Evolutionary conservation across 2,797 vertebrate species (phyloP), one percentile per base, ranked within the genome.

Genomic region (Eospalax fontanierii): DNA sequence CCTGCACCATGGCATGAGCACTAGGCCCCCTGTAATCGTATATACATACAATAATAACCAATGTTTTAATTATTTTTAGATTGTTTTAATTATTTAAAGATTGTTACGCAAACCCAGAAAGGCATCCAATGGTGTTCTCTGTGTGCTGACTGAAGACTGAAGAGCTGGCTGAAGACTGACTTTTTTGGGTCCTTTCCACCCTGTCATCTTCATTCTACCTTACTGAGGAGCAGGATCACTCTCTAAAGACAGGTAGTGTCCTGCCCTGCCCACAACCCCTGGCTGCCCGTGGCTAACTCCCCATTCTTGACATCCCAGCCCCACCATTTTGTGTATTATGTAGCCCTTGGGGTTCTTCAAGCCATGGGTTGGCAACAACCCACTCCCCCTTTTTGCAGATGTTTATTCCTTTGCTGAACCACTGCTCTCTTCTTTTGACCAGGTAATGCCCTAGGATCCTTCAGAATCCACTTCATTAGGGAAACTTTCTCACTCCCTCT

Each of bases 111-210:
- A 50, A 74, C 0, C 33, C n/a, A 21, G 40, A 9, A 12, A 26
- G n/a, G 4, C 26, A 16, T 21, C 6, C 38, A 46, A 28, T 16
- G 61, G 19, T 74, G 35, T 15, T 19, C 24, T 35, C 71, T 33
- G 0, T 0, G 19, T 33, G 38, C 28, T 33, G 22, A n/a, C n/a
- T n/a, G n/a, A n/a, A n/a, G n/a, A n/a, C 0, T 18, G 6, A 21
- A 46, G 74, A 38, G 7, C 2, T 38, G 11, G 3, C 0, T 8
- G 11, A 18, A 33, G 28, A 26, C 21, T 11, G 38, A 30, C 15
- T 28, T 57, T 1, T 0, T 33, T 33, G 2, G 26, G 19, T 3
- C 8, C 5, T 12, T 46, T 16, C 0, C 1, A 22, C 61, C 28
- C 12, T 15, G 10, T n/a, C 16, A 5, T 38, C 16, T 43, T 65